Evolutionary conservation across 1,140 invertebrate species (phyloP).

Genomic region (Trachymyrmex cornetzi): DNA sequence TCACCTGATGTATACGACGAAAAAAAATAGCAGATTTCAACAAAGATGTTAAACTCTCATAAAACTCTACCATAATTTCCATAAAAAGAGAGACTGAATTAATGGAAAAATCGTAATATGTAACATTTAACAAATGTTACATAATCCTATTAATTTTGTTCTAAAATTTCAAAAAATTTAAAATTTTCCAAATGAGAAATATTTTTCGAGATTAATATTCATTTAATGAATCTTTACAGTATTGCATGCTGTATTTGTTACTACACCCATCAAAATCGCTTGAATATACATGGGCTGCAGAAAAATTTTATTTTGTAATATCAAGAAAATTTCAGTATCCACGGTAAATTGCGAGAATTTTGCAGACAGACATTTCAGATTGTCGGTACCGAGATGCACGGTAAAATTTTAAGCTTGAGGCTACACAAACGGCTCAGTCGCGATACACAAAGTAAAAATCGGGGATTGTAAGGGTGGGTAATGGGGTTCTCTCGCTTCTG

Average conservation of each 20-base stretch:
- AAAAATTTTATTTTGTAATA: neutral
- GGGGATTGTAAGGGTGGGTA: neutral
- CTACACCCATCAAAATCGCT: neutral
- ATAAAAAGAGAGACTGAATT: neutral
- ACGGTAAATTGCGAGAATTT: neutral
- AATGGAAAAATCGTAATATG: neutral
- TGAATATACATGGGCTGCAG: neutral
- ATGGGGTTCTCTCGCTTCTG: constrained; percentile 30
- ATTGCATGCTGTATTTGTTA: neutral
- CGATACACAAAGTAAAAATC: constrained; percentile 18
- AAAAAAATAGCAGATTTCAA: neutral
- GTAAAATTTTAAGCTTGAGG: constrained; percentile 12
- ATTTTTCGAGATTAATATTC: neutral
- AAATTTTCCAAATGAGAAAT: neutral
- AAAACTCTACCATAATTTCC: neutral
- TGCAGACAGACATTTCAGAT: neutral
- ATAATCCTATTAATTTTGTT: neutral
- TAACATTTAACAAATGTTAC: neutral
- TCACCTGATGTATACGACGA: neutral
- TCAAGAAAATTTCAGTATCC: neutral
- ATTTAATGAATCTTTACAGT: neutral
- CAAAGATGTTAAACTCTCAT: neutral
- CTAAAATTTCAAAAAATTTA: neutral
- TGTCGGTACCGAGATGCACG: neutral
- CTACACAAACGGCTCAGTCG: neutral